Evolutionary conservation across 2,797 vertebrate species (phyloP).

Genomic region (Borostomias antarcticus): DNA sequence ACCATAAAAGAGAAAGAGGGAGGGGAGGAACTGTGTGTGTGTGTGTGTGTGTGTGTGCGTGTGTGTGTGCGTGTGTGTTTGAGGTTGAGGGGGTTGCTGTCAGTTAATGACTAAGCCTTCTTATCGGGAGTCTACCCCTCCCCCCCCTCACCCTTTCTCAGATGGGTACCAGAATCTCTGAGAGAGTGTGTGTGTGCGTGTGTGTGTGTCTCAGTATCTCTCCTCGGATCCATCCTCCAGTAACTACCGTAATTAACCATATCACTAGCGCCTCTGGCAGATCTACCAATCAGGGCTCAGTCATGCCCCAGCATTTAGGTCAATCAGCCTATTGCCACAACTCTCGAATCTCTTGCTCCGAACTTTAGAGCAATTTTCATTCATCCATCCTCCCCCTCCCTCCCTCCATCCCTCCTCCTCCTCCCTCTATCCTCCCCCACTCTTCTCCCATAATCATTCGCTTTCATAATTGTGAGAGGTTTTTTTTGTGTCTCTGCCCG

Average conservation of each 20-base stretch:
- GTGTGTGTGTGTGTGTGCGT: not conserved
- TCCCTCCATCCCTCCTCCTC: not conserved
- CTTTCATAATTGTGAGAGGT: not conserved
- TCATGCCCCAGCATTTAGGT: not conserved
- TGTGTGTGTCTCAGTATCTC: slow-evolving; percentile 22
- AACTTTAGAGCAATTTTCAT: slow-evolving; percentile 11
- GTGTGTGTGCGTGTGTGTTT: slow-evolving; percentile 5
- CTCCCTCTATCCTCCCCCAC: not conserved
- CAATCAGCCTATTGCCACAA: not conserved
- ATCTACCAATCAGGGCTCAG: not conserved
- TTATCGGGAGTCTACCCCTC: not conserved
- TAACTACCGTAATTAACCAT: slow-evolving; percentile 46
- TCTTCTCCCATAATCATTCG: not conserved
- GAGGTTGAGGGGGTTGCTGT: not conserved
- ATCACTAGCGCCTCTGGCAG: slow-evolving; percentile 14
- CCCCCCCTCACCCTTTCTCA: not conserved
- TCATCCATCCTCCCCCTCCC: not conserved
- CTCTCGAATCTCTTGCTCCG: not conserved
- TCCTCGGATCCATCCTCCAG: slow-evolving; percentile 38
- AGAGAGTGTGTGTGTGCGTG: slow-evolving; percentile 3
- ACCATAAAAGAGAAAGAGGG: no score
- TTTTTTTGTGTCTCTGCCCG: not conserved
- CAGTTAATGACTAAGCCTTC: slow-evolving; percentile 1
- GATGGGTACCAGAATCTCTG: not conserved
- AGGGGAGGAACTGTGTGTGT: slow-evolving; percentile 1